Evolutionary conservation across 2,888 invertebrate species (phyloP).

Genomic region (Stenolophus ochropezus): DNA sequence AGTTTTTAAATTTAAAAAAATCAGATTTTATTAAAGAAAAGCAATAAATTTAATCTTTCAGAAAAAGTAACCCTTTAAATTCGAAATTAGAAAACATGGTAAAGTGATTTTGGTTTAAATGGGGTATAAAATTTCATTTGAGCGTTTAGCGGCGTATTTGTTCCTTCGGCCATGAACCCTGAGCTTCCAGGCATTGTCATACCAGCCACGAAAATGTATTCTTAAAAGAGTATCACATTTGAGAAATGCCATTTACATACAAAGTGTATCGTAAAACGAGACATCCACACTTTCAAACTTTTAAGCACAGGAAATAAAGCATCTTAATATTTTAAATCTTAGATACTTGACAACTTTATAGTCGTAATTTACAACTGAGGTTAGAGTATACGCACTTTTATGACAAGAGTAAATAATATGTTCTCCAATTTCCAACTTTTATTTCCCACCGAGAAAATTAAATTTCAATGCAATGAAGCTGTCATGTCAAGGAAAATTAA

Average conservation of each 20-base stretch:
- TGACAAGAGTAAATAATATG: too few species aligned
- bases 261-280: slow-evolving; percentile 50
- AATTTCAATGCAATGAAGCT: too few species aligned
- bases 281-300: slow-evolving; percentile 30
- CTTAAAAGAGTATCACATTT: slow-evolving; percentile 36
- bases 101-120: slow-evolving; percentile 1
- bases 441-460: too few species aligned
- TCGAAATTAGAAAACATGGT: slow-evolving; percentile 5
- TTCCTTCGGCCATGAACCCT: slow-evolving; percentile 31
- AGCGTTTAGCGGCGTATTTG: slow-evolving; percentile 35
- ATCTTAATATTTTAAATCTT: slow-evolving; percentile 30
- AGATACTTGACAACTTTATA: slow-evolving; percentile 25
- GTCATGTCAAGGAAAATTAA: too few species aligned
- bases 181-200: slow-evolving; percentile 19
- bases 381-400: too few species aligned
- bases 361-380: not conserved
- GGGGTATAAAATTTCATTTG: slow-evolving; percentile 41
- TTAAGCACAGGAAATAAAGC: slow-evolving; percentile 25
- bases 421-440: too few species aligned
- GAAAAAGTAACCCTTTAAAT: not conserved
- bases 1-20: too few species aligned
- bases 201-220: slow-evolving; percentile 49
- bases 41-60: too few species aligned
- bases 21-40: too few species aligned
- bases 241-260: slow-evolving; percentile 47